Evolutionary conservation across 2,113 vertebrate species (phyloP), one percentile per base, ranked within the genome.

Genomic region (Caranx melampygus): DNA sequence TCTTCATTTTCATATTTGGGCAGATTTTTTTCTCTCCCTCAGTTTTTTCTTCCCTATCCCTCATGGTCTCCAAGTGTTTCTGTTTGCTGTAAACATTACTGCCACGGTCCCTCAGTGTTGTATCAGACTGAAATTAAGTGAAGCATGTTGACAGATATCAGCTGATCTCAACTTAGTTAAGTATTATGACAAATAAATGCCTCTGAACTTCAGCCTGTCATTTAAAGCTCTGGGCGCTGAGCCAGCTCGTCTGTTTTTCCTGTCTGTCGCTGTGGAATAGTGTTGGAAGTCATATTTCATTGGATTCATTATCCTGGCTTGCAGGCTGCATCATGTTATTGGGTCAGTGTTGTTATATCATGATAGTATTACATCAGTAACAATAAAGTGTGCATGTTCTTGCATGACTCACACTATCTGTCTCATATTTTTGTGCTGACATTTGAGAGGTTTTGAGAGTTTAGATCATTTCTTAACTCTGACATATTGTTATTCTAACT

Each of bases 91-190:
- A 44, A 35, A 67, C 21, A 40, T 70, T 4, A 34, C 42, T 60
- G 45, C 60, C 72, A 52, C 69, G 54, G 66, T 65, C 26, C 2
- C 20, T 67, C 69, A 61, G 45, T 15, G 52, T n/a, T 59, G 31
- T 51, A 21, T 66, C 76, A 40, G 34, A 9, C 3, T 0, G 0
- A 11, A 33, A 55, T 80, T 58, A 63, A 40, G 47, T 81, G 72
- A 82, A 42, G 45, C 60, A 62, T 73, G 78, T 42, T 81, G 86
- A 82, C 78, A 81, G 81, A 75, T 78, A 83, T 89, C 87, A 89
- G 82, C 80, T 82, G 85, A 92, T 90, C 70, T 82, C 40, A 64
- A 79, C 82, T 78, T 74, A 74, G 78, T 85, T 89, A 69, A 74
- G 70, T 55, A 52, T 77, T 81, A 87, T 81, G 85, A 88, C 75